Conservation (phyloP, 2,113 vertebrate genomes). For the Entosphenus tridentatus region DNA sequence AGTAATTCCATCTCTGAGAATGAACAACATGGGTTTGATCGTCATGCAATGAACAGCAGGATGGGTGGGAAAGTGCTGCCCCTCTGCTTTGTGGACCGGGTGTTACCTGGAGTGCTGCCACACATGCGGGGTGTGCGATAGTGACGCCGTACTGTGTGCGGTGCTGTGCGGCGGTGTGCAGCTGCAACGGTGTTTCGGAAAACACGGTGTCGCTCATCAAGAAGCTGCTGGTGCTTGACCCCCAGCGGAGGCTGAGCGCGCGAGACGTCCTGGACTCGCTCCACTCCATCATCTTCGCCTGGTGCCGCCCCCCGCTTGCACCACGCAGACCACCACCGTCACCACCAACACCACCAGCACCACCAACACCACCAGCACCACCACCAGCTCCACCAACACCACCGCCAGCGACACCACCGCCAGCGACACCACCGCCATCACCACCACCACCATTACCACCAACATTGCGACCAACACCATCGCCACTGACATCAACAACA, state of each 20-base stretch:
- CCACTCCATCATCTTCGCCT: slow-evolving; percentile 71
- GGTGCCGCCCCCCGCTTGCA: slow-evolving; percentile 21
- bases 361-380: background rate
- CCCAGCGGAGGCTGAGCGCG: slow-evolving; percentile 77
- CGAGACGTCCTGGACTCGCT: slow-evolving; percentile 75
- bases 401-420: background rate
- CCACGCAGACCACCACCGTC: too few relatives aligned
- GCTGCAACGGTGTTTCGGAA: slow-evolving; percentile 83
- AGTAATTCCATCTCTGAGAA: too few relatives aligned
- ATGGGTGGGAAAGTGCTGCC: too few relatives aligned
- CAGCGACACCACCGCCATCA: background rate
- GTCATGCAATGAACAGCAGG: too few relatives aligned
- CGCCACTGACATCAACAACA: background rate
- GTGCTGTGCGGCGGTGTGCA: slow-evolving; percentile 14
- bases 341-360: too few relatives aligned
- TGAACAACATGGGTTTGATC: too few relatives aligned
- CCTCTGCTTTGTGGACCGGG: too few relatives aligned
- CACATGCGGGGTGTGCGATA: background rate
- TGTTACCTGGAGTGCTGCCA: too few relatives aligned
- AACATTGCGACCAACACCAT: background rate
- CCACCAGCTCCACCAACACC: background rate
- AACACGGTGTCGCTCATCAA: slow-evolving; percentile 91
- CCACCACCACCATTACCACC: background rate
- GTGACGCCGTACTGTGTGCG: background rate
- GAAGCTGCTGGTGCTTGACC: slow-evolving; percentile 80